These are phyloP conservation scores for Choreutis nemorana DNA, from an alignment of 2,888 invertebrate genomes.

Conservation along the genomic window DNA sequence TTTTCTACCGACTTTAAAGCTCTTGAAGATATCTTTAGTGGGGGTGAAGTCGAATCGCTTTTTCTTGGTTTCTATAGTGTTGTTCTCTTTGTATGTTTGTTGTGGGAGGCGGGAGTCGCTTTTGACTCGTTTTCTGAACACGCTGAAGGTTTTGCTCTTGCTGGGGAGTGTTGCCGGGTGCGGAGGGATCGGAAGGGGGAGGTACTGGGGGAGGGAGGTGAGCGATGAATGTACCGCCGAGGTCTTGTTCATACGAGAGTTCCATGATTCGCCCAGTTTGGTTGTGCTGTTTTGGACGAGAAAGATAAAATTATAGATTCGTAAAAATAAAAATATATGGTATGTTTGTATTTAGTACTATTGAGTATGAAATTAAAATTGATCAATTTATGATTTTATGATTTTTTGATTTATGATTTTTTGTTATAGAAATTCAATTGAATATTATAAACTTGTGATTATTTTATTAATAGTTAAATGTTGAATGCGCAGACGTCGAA, in stretches of 20 bases:
- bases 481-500: too few species aligned
- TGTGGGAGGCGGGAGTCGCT: slow-evolving; percentile 48
- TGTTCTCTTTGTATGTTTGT: slow-evolving; percentile 38
- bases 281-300: too few species aligned
- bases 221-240: slow-evolving; percentile 41
- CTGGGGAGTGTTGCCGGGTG: slow-evolving; percentile 9
- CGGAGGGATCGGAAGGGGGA: slow-evolving; percentile 9
- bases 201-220: slow-evolving; percentile 31
- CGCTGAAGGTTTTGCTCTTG: slow-evolving; percentile 26
- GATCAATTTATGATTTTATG: too few species aligned
- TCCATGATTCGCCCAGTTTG: slow-evolving; percentile 19
- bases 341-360: too few species aligned
- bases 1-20: slow-evolving; percentile 49
- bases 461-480: too few species aligned
- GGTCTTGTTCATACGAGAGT: slow-evolving; percentile 12
- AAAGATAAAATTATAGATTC: too few species aligned
- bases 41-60: slow-evolving; percentile 60
- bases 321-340: too few species aligned
- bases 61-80: slow-evolving; percentile 49
- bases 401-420: too few species aligned
- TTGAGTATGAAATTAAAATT: too few species aligned
- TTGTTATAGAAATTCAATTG: too few species aligned
- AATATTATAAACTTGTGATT: too few species aligned
- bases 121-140: slow-evolving; percentile 53
- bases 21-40: slow-evolving; percentile 51